A percentile compares a stretch with the other conserved stretches of the same genome.
These are phyloP conservation scores for Pocillopora meandrina DNA, from an alignment of 92 coral and sea anemone species.

Conservation along the genomic window DNA sequence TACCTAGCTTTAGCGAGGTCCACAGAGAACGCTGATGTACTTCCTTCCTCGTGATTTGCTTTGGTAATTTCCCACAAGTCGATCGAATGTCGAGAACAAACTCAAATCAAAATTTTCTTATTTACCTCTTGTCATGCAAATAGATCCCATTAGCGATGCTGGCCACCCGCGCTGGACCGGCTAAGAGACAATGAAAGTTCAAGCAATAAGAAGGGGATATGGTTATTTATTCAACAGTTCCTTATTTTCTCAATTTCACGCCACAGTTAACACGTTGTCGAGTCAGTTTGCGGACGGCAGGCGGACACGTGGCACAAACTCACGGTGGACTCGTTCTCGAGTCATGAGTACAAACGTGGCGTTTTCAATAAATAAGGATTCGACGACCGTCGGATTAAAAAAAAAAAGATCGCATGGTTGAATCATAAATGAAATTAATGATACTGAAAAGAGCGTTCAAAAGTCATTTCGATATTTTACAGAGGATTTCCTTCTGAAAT, in stretches of 20 bases:
- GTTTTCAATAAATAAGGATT: background rate
- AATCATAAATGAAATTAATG: background rate
- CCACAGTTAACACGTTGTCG: constrained; percentile 47
- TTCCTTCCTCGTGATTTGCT: constrained; percentile 20
- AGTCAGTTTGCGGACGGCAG: background rate
- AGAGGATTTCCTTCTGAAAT: background rate
- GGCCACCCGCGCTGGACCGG: constrained; percentile 53
- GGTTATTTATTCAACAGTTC: constrained; percentile 49
- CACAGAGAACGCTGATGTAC: background rate
- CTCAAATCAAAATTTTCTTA: constrained; percentile 46
- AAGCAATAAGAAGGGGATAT: constrained; percentile 50
- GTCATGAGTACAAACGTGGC: constrained; percentile 49
- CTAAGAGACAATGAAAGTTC: constrained; percentile 37
- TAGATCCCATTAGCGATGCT: constrained; percentile 34
- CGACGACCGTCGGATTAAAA: background rate
- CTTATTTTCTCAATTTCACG: constrained; percentile 48
- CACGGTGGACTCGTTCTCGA: constrained; percentile 5
- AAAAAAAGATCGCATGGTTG: background rate
- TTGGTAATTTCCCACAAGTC: constrained; percentile 19
- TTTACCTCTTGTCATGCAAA: constrained; percentile 48
- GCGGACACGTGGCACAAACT: constrained; percentile 38
- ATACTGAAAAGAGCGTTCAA: background rate
- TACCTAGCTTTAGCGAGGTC: constrained; percentile 17
- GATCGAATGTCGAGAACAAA: constrained; percentile 18
- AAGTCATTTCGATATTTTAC: background rate